Evolutionary conservation across 2,888 invertebrate species (phyloP).

Genomic region (Tenthredo distinguenda): DNA sequence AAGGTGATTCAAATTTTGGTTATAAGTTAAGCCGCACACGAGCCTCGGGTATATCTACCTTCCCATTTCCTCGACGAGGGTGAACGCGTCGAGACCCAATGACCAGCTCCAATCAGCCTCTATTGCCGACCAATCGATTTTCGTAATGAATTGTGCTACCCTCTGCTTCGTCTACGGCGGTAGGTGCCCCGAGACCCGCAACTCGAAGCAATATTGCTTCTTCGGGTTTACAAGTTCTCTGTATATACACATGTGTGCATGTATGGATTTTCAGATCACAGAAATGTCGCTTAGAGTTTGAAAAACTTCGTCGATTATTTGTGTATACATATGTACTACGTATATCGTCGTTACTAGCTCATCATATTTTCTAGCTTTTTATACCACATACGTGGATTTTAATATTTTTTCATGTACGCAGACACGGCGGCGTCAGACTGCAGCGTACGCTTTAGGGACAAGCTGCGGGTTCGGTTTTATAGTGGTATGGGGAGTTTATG

Average conservation of each 20-base stretch:
- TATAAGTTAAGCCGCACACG: background rate
- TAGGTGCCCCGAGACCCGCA: background rate
- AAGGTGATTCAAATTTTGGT: background rate
- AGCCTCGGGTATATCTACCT: background rate
- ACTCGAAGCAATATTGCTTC: constrained; percentile 72
- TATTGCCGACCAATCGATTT: constrained; percentile 72
- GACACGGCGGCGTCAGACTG: background rate
- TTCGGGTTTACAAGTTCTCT: constrained; percentile 70
- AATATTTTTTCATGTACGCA: background rate
- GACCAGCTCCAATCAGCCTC: constrained; percentile 72
- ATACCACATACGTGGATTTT: background rate
- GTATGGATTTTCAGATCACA: background rate
- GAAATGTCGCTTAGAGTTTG: background rate
- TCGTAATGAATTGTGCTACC: constrained; percentile 74
- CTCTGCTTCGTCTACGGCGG: constrained; percentile 7
- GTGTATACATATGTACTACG: background rate
- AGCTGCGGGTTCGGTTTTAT: constrained; percentile 14
- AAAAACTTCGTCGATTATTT: background rate
- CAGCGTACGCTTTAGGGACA: background rate
- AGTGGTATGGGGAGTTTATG: constrained; percentile 24
- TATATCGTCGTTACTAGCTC: background rate
- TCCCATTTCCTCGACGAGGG: constrained; percentile 37
- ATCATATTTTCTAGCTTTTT: background rate
- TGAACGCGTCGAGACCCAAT: constrained; percentile 57
- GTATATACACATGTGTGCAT: background rate